Evolutionary conservation across 2,113 vertebrate species (phyloP).

Genomic region (Myotis lucifugus): DNA sequence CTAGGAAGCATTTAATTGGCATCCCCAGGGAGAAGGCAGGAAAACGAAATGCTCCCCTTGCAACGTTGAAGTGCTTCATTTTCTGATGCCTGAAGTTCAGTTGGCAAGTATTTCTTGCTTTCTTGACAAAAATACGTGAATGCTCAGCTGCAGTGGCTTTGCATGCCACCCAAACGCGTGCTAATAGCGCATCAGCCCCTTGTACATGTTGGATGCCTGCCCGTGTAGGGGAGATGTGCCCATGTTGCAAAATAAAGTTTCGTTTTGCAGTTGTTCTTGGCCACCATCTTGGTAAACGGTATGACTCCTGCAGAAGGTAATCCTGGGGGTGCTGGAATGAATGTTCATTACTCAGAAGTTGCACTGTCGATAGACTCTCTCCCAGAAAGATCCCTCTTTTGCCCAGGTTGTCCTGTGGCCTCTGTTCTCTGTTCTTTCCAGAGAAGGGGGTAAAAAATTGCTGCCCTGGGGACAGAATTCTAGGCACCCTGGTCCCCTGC

Average conservation of each 20-base stretch:
- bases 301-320: not conserved
- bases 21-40: not conserved
- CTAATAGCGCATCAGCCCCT: not conserved
- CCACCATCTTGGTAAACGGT: not conserved
- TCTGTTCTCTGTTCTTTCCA: not conserved
- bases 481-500: not conserved
- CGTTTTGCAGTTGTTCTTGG: not conserved
- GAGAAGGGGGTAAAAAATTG: not conserved
- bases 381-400: not conserved
- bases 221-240: not conserved
- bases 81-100: not conserved
- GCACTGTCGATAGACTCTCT: not conserved
- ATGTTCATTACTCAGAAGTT: not conserved
- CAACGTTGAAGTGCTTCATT: not conserved
- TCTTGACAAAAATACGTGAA: not conserved
- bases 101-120: not conserved
- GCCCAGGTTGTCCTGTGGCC: not conserved
- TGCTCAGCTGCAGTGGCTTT: not conserved
- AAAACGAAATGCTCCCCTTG: not conserved
- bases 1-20: not conserved
- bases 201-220: fast-evolving
- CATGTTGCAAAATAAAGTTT: not conserved
- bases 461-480: not conserved
- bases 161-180: not conserved
- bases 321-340: not conserved